Percentiles rank a stretch among this genome's conserved stretches.
phyloP scores from a whole-genome alignment of 2,888 invertebrate genomes.

The Elgonia sp. region DNA sequence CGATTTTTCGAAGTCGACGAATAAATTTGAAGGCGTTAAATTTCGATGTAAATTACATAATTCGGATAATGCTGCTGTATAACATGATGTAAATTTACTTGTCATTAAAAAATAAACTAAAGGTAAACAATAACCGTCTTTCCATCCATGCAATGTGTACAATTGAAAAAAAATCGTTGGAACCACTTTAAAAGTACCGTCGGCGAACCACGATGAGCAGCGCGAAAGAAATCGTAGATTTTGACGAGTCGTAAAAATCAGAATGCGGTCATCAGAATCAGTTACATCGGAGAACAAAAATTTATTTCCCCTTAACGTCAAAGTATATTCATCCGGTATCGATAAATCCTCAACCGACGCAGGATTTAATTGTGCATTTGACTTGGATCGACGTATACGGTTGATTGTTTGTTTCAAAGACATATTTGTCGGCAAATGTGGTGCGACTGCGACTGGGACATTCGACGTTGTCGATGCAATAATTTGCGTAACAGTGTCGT shows the following conservation, averaged over 20 bases:
- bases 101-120: conserved; percentile 28
- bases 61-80: background rate
- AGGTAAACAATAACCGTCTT: background rate
- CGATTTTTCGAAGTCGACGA: conserved; percentile 17
- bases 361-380: too few relatives aligned
- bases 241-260: conserved; percentile 10
- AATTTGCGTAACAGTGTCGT: too few relatives aligned
- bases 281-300: too few relatives aligned
- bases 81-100: background rate
- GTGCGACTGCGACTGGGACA: too few relatives aligned
- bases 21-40: background rate
- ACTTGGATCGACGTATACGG: too few relatives aligned
- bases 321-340: too few relatives aligned
- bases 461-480: too few relatives aligned
- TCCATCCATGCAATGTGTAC: conserved; percentile 17
- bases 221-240: background rate
- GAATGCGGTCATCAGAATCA: background rate
- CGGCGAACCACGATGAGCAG: background rate
- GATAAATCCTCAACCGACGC: too few relatives aligned
- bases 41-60: background rate
- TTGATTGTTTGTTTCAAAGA: too few relatives aligned
- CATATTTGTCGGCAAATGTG: too few relatives aligned
- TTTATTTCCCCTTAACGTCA: too few relatives aligned
- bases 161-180: conserved; percentile 13
- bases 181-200: conserved; percentile 25